These are phyloP conservation scores for Allobates femoralis DNA, from an alignment of 2,797 vertebrate genomes.

Conservation along the genomic window DNA sequence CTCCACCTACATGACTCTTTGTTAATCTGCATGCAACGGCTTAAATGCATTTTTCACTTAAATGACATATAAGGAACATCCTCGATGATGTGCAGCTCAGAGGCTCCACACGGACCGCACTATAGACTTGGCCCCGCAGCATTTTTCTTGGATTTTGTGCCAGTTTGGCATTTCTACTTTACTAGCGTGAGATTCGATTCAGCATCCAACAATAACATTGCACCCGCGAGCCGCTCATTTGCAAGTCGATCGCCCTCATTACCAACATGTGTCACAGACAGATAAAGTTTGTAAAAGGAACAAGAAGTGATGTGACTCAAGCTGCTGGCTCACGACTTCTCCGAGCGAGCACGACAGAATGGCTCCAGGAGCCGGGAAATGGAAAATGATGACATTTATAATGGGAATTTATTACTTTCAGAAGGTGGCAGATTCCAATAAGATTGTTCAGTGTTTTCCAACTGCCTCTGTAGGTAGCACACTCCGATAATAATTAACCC, in stretches of 20 bases:
- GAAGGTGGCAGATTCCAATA: background rate
- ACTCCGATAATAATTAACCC: no score
- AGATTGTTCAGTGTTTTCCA: background rate
- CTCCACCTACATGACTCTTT: no score
- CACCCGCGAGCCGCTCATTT: background rate
- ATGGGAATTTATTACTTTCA: background rate
- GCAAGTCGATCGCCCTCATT: conserved; percentile 8
- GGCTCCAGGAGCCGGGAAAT: background rate
- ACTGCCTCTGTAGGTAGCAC: no score
- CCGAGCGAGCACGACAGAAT: background rate
- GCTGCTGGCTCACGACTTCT: background rate
- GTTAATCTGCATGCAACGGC: no score
- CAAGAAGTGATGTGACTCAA: background rate
- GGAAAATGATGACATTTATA: conserved; percentile 1
- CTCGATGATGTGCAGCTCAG: background rate
- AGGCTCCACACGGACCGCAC: background rate
- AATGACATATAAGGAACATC: background rate
- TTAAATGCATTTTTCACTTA: no score
- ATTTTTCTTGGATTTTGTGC: background rate
- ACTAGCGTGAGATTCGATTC: background rate
- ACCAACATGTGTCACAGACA: conserved; percentile 7
- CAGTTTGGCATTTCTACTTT: background rate
- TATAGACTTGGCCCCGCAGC: background rate
- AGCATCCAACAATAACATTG: background rate
- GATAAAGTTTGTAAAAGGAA: conserved; percentile 18